Evolutionary conservation across 2,113 vertebrate species (phyloP), one percentile per base, ranked within the genome.

Genomic region (Aix galericulata): DNA sequence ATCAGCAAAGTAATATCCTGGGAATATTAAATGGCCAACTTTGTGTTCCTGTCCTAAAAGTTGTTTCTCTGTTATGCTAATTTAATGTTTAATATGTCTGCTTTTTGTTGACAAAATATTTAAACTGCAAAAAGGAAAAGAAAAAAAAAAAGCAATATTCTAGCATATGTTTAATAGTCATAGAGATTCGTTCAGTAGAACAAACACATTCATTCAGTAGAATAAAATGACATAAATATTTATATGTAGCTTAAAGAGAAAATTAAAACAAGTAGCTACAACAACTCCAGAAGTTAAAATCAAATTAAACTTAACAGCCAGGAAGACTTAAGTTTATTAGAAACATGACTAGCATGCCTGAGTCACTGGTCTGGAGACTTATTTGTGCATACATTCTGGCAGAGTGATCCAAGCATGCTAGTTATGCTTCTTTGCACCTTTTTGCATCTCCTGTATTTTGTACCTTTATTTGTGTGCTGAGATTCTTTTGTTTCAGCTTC

Each of bases 381-480:
- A 8, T 6, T 21, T 1, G 4, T 16, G 11, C 29, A 27, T 22
- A 82, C 14, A 50, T 53, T 53, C 48, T 14, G 38, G 16, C 52
- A 94, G 46, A 78, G 62, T 3, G 46, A 60, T 22, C 75, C 10
- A 11, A 0, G 1, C 26, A 34, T 25, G 6, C 14, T 6, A 10
- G 6, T 50, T 59, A 46, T 78, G 66, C 38, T 31, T 32, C 20
- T 59, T 52, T 78, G 66, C 44, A 34, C 32, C 17, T 74, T 68
- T 55, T 38, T 64, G 18, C 38, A 13, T 20, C 11, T 42, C 29
- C 17, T 22, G n/a, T 20, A 46, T 36, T 73, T 78, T 76, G n/a
- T 97, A 99, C 99, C 98, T 98, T 99, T 62, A 99, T 98, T 84
- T 99, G 99, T 3, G 98, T 97, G 17, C 97, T 95, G 13, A 99